These are phyloP conservation scores for Beroe ovata DNA, from an alignment of 37 sponge, comb jelly and placozoan genomes.

Conservation along the genomic window DNA sequence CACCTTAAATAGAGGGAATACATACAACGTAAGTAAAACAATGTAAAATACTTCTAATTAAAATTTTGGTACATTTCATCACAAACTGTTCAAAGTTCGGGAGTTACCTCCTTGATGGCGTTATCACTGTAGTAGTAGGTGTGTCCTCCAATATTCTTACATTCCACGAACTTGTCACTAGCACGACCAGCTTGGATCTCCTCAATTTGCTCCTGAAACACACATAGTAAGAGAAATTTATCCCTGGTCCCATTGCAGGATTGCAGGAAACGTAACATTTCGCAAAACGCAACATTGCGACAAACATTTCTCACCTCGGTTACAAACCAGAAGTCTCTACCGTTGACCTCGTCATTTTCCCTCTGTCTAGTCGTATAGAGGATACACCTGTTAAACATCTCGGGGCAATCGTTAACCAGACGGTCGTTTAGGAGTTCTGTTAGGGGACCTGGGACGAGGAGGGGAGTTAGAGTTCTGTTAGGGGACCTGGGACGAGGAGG, in stretches of 20 bases:
- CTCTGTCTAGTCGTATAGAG: slow-evolving; percentile 32
- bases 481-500: too few species aligned
- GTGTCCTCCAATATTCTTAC: slow-evolving; percentile 35
- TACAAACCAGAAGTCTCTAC: slow-evolving; percentile 56
- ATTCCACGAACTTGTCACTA: slow-evolving; percentile 38
- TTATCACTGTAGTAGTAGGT: slow-evolving; percentile 62
- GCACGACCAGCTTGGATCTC: slow-evolving; percentile 39
- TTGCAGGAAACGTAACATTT: too few species aligned
- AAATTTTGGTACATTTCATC: too few species aligned
- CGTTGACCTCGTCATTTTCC: slow-evolving; percentile 48
- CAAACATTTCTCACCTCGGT: slow-evolving; percentile 8
- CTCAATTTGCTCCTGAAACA: slow-evolving; percentile 30
- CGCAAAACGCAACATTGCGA: too few species aligned
- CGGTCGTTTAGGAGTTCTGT: slow-evolving; percentile 64
- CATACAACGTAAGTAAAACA: too few species aligned
- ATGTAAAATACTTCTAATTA: too few species aligned
- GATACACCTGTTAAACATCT: slow-evolving; percentile 54
- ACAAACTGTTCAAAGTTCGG: too few species aligned
- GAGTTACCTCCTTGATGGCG: slow-evolving; percentile 66
- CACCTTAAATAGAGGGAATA: slow-evolving; percentile 8
- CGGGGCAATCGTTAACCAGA: slow-evolving; percentile 19
- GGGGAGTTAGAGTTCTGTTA: not conserved
- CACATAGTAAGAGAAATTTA: too few species aligned
- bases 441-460: slow-evolving; percentile 45
- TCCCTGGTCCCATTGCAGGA: too few species aligned